These are phyloP conservation scores for Glaucomys volans DNA, from an alignment of 2,113 vertebrate genomes.

Conservation along the genomic window DNA sequence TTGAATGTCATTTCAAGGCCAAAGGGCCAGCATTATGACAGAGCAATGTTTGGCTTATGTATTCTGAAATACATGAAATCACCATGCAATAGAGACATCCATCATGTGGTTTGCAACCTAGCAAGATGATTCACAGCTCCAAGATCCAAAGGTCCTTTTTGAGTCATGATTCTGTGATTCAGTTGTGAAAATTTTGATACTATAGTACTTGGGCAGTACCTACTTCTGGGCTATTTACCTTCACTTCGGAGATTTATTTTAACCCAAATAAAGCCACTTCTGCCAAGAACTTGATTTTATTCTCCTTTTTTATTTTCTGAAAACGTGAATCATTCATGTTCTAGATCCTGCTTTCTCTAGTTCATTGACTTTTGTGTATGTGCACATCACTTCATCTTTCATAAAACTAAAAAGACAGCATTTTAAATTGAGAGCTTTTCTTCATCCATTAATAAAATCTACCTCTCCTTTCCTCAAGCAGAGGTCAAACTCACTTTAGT, in stretches of 20 bases:
- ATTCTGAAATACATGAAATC: conserved; percentile 61
- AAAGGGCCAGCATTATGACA: conserved; percentile 31
- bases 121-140: conserved; percentile 76
- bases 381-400: not conserved
- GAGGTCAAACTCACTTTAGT: not conserved
- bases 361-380: not conserved
- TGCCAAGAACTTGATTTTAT: not conserved
- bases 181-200: conserved; percentile 59
- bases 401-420: not conserved
- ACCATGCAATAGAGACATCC: conserved; percentile 27
- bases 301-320: not conserved
- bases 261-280: not conserved
- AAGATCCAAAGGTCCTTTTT: conserved; percentile 73
- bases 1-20: not conserved
- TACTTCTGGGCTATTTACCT: conserved; percentile 59
- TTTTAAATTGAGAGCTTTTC: not conserved
- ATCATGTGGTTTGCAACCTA: conserved; percentile 62
- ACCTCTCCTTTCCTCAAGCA: not conserved
- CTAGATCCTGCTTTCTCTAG: not conserved
- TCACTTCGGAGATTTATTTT: not conserved
- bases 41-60: conserved; percentile 57
- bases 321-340: not conserved
- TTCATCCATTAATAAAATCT: not conserved
- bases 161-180: not conserved
- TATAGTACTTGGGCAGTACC: conserved; percentile 46